A percentile compares a stretch with the other conserved stretches of the same genome.
These are phyloP conservation scores for Batillaria attramentaria DNA, from an alignment of 1,140 invertebrate species.

Conservation along the genomic window DNA sequence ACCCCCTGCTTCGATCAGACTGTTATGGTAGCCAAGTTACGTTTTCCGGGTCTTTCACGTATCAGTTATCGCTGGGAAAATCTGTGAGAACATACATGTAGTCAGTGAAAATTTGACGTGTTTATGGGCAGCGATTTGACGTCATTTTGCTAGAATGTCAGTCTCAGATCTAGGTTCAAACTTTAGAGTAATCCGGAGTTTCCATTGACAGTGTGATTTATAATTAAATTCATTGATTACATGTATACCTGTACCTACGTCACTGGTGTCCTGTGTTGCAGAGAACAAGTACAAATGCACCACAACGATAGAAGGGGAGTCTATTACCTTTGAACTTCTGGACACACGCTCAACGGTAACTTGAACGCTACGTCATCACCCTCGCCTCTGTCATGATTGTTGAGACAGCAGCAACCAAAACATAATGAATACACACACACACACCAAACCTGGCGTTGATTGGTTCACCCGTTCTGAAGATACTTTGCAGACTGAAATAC, in stretches of 20 bases:
- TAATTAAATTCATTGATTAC: background rate
- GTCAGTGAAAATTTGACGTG: background rate
- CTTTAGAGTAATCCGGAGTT: background rate
- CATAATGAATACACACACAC: too few species aligned
- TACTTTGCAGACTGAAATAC: background rate
- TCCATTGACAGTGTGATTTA: background rate
- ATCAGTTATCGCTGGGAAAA: too few species aligned
- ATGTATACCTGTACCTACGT: background rate
- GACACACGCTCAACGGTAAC: conserved; percentile 81
- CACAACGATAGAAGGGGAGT: conserved; percentile 88
- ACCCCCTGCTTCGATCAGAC: too few species aligned
- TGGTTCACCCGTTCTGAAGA: background rate
- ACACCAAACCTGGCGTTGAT: background rate
- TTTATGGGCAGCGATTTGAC: too few species aligned
- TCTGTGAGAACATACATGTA: conserved; percentile 8
- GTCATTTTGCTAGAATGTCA: background rate
- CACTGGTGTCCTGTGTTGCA: conserved; percentile 65
- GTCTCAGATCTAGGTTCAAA: background rate
- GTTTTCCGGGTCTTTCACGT: too few species aligned
- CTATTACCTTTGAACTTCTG: conserved; percentile 92
- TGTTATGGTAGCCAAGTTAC: too few species aligned
- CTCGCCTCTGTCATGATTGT: too few species aligned
- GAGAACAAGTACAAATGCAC: conserved; percentile 92
- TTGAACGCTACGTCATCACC: too few species aligned
- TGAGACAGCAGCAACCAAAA: background rate